phyloP scores from a whole-genome alignment of 2,888 invertebrate species.

The Megastigmus dorsalis region DNA sequence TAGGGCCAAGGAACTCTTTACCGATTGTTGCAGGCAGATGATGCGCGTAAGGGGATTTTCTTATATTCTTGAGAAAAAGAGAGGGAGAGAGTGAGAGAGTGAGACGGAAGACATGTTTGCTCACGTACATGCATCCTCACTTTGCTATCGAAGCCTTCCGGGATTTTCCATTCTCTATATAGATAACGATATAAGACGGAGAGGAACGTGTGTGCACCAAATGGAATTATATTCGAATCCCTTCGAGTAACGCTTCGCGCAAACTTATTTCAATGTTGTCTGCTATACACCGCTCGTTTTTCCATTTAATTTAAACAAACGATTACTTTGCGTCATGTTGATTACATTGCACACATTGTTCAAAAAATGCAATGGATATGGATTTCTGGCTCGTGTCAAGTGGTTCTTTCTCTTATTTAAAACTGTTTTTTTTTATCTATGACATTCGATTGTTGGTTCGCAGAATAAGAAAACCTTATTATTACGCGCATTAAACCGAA shows the following conservation, averaged over 20 bases:
- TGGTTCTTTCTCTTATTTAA: too few relatives aligned
- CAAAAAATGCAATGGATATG: too few relatives aligned
- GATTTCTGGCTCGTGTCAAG: too few relatives aligned
- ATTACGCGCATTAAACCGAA: too few relatives aligned
- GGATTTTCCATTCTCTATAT: slow-evolving; percentile 39
- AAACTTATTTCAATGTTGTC: slow-evolving; percentile 48
- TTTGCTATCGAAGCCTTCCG: slow-evolving; percentile 58
- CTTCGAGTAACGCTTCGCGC: neutral
- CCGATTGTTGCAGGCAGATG: slow-evolving; percentile 30
- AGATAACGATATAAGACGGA: slow-evolving; percentile 33
- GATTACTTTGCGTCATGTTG: too few relatives aligned
- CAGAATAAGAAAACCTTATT: too few relatives aligned
- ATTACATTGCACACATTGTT: too few relatives aligned
- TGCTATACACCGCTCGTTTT: too few relatives aligned
- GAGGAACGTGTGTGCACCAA: neutral
- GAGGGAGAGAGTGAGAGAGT: slow-evolving; percentile 1
- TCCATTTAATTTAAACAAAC: too few relatives aligned
- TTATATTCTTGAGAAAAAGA: slow-evolving; percentile 32
- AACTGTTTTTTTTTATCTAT: too few relatives aligned
- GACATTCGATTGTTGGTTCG: too few relatives aligned
- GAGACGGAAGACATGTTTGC: neutral
- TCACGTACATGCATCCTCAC: slow-evolving; percentile 61
- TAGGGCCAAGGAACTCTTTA: too few relatives aligned
- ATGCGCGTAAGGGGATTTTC: slow-evolving; percentile 43
- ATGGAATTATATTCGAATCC: slow-evolving; percentile 38